Conservation (phyloP, 1,140 invertebrate species). For the Paraescarpia echinospica region DNA sequence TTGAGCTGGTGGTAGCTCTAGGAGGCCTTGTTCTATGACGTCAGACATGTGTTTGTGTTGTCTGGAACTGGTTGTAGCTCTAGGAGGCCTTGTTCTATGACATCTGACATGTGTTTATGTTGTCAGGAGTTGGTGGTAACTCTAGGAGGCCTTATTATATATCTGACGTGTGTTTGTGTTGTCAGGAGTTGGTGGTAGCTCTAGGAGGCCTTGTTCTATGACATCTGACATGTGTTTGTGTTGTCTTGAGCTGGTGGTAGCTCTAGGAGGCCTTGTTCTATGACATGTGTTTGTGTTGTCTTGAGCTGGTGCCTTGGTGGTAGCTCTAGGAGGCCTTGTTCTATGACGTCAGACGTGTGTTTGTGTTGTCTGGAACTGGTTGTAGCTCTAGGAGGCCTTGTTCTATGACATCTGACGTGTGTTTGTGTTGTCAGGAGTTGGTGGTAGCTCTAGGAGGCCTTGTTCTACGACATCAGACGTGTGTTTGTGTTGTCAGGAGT, state of each 20-base stretch:
- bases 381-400: constrained; percentile 86
- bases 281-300: too few species aligned
- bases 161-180: constrained; percentile 15
- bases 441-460: too few species aligned
- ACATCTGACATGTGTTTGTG: constrained; percentile 9
- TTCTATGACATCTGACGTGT: too few species aligned
- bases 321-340: too few species aligned
- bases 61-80: too few species aligned
- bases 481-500: too few species aligned
- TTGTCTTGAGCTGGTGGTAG: constrained; percentile 68
- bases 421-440: too few species aligned
- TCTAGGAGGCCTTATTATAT: not conserved
- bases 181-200: too few species aligned
- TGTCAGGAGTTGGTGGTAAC: too few species aligned
- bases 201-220: not conserved
- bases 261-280: not conserved
- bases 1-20: too few species aligned
- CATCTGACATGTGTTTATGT: constrained; percentile 12
- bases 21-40: not conserved
- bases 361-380: constrained; percentile 66
- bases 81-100: not conserved
- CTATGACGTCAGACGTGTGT: not conserved
- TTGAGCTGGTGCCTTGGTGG: not conserved
- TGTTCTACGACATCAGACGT: too few species aligned
- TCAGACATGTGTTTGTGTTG: constrained; percentile 14